Evolutionary conservation across 2,797 vertebrate species (phyloP), one percentile per base, ranked within the genome.

Genomic region (Smutsia temminckii): DNA sequence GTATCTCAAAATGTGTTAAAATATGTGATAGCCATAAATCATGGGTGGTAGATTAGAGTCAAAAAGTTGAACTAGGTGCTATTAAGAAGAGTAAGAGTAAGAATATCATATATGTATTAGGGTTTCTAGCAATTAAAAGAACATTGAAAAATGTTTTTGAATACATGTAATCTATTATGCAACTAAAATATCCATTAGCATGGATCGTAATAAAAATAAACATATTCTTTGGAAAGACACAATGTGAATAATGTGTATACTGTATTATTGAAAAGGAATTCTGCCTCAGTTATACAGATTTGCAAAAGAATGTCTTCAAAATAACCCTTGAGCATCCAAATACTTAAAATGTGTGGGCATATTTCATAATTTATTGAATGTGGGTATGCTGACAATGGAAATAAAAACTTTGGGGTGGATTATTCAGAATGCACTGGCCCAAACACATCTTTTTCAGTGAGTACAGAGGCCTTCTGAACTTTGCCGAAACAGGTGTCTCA

Each of bases 401-500:
- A 80, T 59, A 32, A 89, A 89, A 89, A n/a, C 49, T 91, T 86
- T 34, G 13, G 21, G 46, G 46, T 46, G 46, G 42, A 61, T 88
- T 12, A 86, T 72, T 49, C 32, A 20, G 94, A 49, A 14, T 34
- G 46, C 59, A 84, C 1, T 42, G n/a, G 68, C 8, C 6, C 32
- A 74, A 83, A 40, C 25, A 59, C 10, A 20, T 69, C 10, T 75
- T 72, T 89, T 95, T 94, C 53, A 34, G 20, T 81, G 90, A 91
- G 14, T 89, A 53, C 25, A 90, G 51, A 77, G 25, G 69, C 37
- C 17, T 78, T 95, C 87, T 59, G 40, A 85, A 72, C 89, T 96
- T 96, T n/a, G 94, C 89, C 42, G 78, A 85, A 96, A 71, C 23
- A 75, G 89, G 89, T 95, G 23, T 93, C 72, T 93, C 53, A 46